phyloP scores from a whole-genome alignment of 2,888 invertebrate genomes.

The Pelosia muscerda region DNA sequence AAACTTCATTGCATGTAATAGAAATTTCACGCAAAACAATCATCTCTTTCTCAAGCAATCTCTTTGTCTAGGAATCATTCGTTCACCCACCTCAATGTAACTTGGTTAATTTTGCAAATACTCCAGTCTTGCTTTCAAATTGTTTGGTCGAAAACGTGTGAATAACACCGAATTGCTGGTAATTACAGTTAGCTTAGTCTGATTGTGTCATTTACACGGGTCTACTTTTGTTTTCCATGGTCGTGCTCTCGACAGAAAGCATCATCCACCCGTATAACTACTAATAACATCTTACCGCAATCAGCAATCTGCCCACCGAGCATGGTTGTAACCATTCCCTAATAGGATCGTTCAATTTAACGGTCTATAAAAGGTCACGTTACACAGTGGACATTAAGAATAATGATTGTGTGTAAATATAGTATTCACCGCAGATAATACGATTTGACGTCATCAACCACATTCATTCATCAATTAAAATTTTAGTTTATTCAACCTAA shows the following conservation, averaged over 20 bases:
- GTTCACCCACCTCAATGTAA: background rate
- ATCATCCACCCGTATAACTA: slow-evolving; percentile 5
- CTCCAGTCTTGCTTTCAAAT: background rate
- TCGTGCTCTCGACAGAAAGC: background rate
- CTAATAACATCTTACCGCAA: slow-evolving; percentile 26
- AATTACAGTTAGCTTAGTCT: slow-evolving; percentile 9
- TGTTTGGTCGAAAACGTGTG: slow-evolving; percentile 4
- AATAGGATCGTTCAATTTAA: slow-evolving; percentile 21
- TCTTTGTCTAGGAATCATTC: background rate
- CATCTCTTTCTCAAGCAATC: no score
- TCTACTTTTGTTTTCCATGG: background rate
- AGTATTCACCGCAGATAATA: background rate
- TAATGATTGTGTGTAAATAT: slow-evolving; percentile 12
- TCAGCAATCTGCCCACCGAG: slow-evolving; percentile 21
- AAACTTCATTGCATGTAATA: no score
- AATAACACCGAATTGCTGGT: background rate
- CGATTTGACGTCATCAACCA: background rate
- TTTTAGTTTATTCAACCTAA: background rate
- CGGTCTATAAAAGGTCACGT: slow-evolving; percentile 8
- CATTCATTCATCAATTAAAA: background rate
- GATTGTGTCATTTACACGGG: slow-evolving; percentile 2
- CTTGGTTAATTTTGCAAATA: slow-evolving; percentile 3
- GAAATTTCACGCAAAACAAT: no score
- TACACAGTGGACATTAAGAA: slow-evolving; percentile 19
- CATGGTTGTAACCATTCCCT: slow-evolving; percentile 18